Percentiles rank a stretch among this genome's conserved stretches.
Evolutionary conservation across 2,113 vertebrate species (phyloP).

Genomic region (Misgurnus mizolepis): DNA sequence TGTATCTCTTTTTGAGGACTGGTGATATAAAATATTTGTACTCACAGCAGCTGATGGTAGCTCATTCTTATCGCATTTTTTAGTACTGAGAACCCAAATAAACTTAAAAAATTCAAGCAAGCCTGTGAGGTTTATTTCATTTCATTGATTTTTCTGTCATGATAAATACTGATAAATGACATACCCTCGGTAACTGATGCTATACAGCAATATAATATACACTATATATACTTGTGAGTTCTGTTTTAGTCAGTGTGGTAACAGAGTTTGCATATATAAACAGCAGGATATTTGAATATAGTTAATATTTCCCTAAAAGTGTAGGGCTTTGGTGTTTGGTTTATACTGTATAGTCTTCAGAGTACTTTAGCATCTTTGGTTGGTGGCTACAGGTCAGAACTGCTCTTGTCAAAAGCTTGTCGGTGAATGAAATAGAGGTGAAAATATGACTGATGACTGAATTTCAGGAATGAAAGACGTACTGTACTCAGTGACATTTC

Average conservation of each 20-base stretch:
- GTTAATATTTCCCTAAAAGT: neutral
- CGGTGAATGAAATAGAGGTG: conserved; percentile 12
- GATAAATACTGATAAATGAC: conserved; percentile 12
- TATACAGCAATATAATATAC: neutral
- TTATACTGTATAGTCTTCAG: neutral
- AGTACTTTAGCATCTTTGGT: conserved; percentile 18
- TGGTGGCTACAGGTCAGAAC: neutral
- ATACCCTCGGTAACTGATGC: neutral
- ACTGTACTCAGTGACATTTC: conserved; percentile 32
- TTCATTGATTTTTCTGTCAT: conserved; percentile 33
- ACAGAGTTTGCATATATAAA: neutral
- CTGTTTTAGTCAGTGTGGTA: neutral
- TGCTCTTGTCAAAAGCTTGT: neutral
- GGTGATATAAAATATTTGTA: conserved; percentile 8
- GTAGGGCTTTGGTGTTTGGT: neutral
- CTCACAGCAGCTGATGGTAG: conserved; percentile 1
- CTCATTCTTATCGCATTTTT: conserved; percentile 23
- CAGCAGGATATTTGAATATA: conserved; percentile 12
- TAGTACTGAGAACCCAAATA: conserved; percentile 3
- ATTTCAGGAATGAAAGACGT: conserved; percentile 4
- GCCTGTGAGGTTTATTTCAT: conserved; percentile 22
- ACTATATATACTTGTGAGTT: too few species aligned
- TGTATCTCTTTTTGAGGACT: conserved; percentile 13
- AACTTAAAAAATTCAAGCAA: conserved; percentile 11
- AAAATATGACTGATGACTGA: conserved; percentile 26